Conservation (phyloP, 2,888 invertebrate genomes). For the Perizoma flavofasciatum region DNA sequence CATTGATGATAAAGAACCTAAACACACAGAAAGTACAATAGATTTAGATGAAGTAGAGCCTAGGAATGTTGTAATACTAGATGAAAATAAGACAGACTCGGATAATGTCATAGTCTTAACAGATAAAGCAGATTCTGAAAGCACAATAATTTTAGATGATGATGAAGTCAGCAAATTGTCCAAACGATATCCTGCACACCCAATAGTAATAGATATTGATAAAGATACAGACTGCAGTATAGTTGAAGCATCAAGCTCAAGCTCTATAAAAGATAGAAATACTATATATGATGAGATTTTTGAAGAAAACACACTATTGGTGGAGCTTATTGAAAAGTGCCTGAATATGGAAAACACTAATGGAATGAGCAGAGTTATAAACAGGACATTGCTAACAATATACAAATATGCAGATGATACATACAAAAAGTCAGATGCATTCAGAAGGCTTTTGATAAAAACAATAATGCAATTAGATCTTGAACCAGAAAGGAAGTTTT, state of each 20-base stretch:
- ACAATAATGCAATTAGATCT: slow-evolving; percentile 42
- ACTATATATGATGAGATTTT: slow-evolving; percentile 31
- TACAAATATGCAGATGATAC: slow-evolving; percentile 46
- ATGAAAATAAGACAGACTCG: slow-evolving; percentile 10
- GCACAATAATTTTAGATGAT: slow-evolving; percentile 16
- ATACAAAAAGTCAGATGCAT: slow-evolving; percentile 49
- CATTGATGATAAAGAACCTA: background rate
- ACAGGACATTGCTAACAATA: slow-evolving; percentile 50
- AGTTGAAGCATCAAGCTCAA: slow-evolving; percentile 8
- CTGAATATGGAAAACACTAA: slow-evolving; percentile 46
- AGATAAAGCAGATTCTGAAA: slow-evolving; percentile 13
- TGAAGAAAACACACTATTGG: slow-evolving; percentile 47
- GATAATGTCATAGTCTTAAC: slow-evolving; percentile 14
- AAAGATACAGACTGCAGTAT: slow-evolving; percentile 20
- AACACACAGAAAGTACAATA: background rate
- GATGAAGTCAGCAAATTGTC: slow-evolving; percentile 4
- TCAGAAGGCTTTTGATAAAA: slow-evolving; percentile 45
- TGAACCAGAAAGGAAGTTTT: slow-evolving; percentile 55
- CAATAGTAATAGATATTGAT: slow-evolving; percentile 12
- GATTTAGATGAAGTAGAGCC: slow-evolving; percentile 17
- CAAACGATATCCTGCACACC: background rate
- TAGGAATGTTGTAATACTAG: background rate
- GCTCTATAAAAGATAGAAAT: background rate
- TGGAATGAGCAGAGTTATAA: slow-evolving; percentile 56
- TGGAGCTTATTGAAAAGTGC: slow-evolving; percentile 55